Percentiles rank a stretch among this genome's conserved stretches.
phyloP scores from a whole-genome alignment of 2,797 vertebrate species.

The Sebastes goodei region DNA sequence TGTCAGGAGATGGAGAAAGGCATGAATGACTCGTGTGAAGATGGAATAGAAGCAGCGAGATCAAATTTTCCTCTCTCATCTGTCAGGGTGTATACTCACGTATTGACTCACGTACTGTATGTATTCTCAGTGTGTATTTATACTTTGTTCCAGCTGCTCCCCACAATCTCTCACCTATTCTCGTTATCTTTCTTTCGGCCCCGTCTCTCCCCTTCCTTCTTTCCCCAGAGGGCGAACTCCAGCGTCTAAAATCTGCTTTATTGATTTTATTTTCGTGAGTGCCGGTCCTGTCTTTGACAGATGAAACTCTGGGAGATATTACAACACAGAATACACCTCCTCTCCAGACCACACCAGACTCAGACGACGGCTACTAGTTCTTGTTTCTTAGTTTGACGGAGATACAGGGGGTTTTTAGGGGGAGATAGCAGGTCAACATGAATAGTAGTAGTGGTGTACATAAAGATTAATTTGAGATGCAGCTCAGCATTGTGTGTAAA shows the following conservation, averaged over 20 bases:
- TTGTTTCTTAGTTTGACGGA: not conserved
- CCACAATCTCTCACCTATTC: slow-evolving; percentile 2
- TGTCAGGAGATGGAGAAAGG: slow-evolving; percentile 25
- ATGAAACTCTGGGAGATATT: slow-evolving; percentile 21
- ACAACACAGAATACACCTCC: not conserved
- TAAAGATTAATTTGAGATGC: too few species aligned
- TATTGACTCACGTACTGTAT: slow-evolving; percentile 17
- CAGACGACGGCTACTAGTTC: not conserved
- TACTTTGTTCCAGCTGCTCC: slow-evolving; percentile 33
- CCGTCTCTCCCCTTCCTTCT: not conserved
- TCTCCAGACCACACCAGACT: not conserved
- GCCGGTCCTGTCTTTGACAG: not conserved
- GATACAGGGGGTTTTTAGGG: too few species aligned
- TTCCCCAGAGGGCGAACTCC: not conserved
- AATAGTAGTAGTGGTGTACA: too few species aligned
- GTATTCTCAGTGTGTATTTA: slow-evolving; percentile 13
- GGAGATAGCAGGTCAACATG: too few species aligned
- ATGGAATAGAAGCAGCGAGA: not conserved
- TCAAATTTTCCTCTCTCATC: slow-evolving; percentile 15
- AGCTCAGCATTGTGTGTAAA: too few species aligned
- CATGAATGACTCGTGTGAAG: slow-evolving; percentile 30
- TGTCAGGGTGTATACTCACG: not conserved
- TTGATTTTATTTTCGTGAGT: slow-evolving; percentile 26
- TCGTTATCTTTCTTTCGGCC: slow-evolving; percentile 13
- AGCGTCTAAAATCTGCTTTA: slow-evolving; percentile 32